These are phyloP conservation scores for Ennomos fuscantarius DNA, from an alignment of 2,888 invertebrate genomes.

Conservation along the genomic window DNA sequence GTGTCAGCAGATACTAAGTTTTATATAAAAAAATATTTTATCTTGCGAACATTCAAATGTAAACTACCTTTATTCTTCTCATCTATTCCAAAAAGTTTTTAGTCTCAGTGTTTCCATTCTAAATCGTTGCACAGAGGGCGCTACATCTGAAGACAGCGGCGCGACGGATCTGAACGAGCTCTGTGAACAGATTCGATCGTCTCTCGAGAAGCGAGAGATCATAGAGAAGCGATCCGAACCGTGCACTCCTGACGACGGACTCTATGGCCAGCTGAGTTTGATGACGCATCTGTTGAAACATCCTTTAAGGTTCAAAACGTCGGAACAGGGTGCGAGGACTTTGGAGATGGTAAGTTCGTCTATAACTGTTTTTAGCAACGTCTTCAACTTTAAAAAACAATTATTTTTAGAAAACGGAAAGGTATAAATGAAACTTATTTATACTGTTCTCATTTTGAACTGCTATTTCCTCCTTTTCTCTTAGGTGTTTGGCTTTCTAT, in stretches of 20 bases:
- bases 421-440: no score
- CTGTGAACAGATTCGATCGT: constrained; percentile 89
- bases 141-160: constrained; percentile 77
- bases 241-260: constrained; percentile 94
- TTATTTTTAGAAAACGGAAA: no score
- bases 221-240: constrained; percentile 92
- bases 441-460: no score
- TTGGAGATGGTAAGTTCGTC: constrained; percentile 82
- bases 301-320: constrained; percentile 93
- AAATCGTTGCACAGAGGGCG: constrained; percentile 60
- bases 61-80: no score
- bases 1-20: no score
- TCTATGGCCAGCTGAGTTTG: constrained; percentile 94
- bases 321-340: constrained; percentile 89
- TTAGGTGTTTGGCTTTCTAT: constrained; percentile 93
- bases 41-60: no score
- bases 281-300: constrained; percentile 95
- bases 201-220: constrained; percentile 91
- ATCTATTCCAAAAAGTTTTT: no score
- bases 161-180: constrained; percentile 88
- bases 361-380: no score
- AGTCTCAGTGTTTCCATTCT: no score
- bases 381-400: no score
- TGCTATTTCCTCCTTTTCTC: constrained; percentile 26
- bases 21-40: no score